Evolutionary conservation across 2,888 invertebrate genomes (phyloP), one percentile per base, ranked within the genome.

Genomic region (Synergus itoensis): DNA sequence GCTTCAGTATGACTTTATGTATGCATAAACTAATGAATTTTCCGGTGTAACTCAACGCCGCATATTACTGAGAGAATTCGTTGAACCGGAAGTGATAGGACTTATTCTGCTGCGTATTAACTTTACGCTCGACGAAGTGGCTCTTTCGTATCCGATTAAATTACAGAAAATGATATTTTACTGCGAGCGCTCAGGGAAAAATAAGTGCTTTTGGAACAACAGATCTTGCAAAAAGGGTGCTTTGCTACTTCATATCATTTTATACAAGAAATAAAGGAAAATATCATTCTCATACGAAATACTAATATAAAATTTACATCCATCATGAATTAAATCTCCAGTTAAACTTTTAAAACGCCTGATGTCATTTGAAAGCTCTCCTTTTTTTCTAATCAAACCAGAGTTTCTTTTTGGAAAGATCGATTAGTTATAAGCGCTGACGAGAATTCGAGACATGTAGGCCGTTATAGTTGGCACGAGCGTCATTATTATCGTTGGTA

Each of bases 71-170:
- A n/a, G 40, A 73, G 83, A 86, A 84, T 83, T 85, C 88, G 84
- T 81, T 85, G 86, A 82, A 77, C 87, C 82, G 87, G 85, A 89
- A 88, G 84, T 80, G 84, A 90, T 89, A 86, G 86, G 86, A 87
- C 86, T 90, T 90, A 90, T 86, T 84, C 88, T 89, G 89, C 90
- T 90, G 88, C 87, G 88, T 89, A 89, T 88, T 85, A 89, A 87
- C 86, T 88, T 86, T 86, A 81, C 88, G 88, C 86, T 83, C 80
- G 82, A 83, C 81, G 78, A 81, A 79, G 73, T 73, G 73, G 73
- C 73, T 73, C 53, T 73, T 73, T 73, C 73, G 53, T 73, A 73
- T 73, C 53, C 48, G 73, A 73, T 73, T 73, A 73, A 73, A 73
- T 73, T 73, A 73, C 73, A 73, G 73, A 73, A 73, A 73, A 73